These are phyloP conservation scores for Hylomyscus alleni DNA, from an alignment of 2,797 vertebrate genomes.

Conservation along the genomic window DNA sequence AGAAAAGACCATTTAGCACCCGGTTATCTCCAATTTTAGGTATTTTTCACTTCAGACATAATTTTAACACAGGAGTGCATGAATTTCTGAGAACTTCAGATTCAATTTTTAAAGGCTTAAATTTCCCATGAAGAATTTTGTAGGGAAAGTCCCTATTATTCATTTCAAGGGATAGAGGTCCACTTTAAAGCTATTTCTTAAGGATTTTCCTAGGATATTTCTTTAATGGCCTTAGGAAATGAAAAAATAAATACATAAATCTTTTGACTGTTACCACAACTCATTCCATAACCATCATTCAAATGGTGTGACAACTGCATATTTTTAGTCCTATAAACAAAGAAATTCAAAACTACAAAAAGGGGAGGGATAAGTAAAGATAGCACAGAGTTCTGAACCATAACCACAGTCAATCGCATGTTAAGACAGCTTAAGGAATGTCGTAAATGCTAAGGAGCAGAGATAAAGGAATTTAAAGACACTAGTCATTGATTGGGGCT, in stretches of 20 bases:
- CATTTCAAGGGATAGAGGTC: not conserved
- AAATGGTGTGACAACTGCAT: not conserved
- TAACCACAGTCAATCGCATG: not conserved
- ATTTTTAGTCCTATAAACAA: constrained; percentile 21
- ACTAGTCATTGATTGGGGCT: not conserved
- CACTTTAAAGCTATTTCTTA: constrained; percentile 61
- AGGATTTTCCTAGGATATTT: not conserved
- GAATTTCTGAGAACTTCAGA: constrained; percentile 65
- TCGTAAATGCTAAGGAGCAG: not conserved
- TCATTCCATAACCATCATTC: constrained; percentile 3
- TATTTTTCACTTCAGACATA: constrained; percentile 70
- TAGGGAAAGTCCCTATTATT: constrained; percentile 30
- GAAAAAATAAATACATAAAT: not conserved
- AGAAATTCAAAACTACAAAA: constrained; percentile 34
- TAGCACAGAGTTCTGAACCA: not conserved
- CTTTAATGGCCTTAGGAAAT: constrained; percentile 27
- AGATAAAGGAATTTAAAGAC: constrained; percentile 31
- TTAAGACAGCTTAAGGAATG: constrained; percentile 31
- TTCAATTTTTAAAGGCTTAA: constrained; percentile 75
- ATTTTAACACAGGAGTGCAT: constrained; percentile 67
- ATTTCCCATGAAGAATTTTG: constrained; percentile 69
- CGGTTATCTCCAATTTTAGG: constrained; percentile 78
- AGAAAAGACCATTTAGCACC: constrained; percentile 70
- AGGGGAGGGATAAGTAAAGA: not conserved
- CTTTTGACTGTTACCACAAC: constrained; percentile 9